phyloP scores from a whole-genome alignment of 2,888 invertebrate species.

The Oligia latruncula region DNA sequence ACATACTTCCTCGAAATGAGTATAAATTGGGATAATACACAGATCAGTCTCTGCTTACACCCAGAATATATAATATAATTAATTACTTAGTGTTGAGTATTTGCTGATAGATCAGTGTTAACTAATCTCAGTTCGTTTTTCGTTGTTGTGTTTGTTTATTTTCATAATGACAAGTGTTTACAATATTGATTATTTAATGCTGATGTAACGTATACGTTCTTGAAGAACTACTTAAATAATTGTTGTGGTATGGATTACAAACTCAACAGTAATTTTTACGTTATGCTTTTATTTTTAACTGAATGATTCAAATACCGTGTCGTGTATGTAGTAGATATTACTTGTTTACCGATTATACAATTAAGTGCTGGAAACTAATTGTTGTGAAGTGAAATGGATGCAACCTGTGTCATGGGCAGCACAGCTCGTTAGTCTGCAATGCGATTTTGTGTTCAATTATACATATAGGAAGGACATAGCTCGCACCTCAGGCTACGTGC shows the following conservation, averaged over 20 bases:
- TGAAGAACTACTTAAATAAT: neutral
- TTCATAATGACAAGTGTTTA: constrained; percentile 5
- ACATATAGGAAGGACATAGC: constrained; percentile 15
- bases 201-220: constrained; percentile 2
- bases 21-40: neutral
- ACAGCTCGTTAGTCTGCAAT: neutral
- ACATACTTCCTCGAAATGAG: neutral
- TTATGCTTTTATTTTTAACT: constrained; percentile 4
- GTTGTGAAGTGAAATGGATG: constrained; percentile 11
- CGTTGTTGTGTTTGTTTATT: constrained; percentile 13
- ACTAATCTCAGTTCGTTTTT: constrained; percentile 9
- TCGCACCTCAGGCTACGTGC: constrained; percentile 26
- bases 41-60: neutral
- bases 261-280: neutral
- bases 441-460: constrained; percentile 11
- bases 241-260: constrained; percentile 2
- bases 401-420: neutral
- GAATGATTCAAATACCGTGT: constrained; percentile 8
- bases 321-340: constrained; percentile 18
- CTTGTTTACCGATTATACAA: constrained; percentile 31
- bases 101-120: constrained; percentile 1
- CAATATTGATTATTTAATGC: neutral
- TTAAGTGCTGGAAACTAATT: constrained; percentile 46
- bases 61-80: neutral
- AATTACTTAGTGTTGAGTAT: constrained; percentile 21